Evolutionary conservation across 2,797 vertebrate species (phyloP), one percentile per base, ranked within the genome.

Genomic region (Chromis chromis): DNA sequence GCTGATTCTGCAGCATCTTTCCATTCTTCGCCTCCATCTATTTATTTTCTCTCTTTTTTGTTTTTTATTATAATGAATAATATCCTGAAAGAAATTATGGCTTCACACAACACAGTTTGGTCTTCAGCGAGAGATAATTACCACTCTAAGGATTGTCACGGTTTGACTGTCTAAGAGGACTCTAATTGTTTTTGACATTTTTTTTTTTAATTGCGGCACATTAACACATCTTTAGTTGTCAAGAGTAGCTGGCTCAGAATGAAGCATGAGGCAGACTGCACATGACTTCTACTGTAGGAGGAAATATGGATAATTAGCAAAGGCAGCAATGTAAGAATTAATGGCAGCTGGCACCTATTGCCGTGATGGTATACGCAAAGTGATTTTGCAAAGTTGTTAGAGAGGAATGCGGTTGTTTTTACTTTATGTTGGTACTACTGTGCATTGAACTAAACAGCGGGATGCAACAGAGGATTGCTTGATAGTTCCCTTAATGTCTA

Each of bases 141-240:
- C 68, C 54, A 67, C 66, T 68, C 55, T 81, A 61, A 88, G 70
- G 66, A 81, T 64, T 83, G 81, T 86, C 81, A 78, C 49, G 42
- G 81, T 79, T 86, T 87, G 74, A 76, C 72, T 87, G 74, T 87
- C 79, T 82, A 76, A 87, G 76, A 86, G 74, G 66, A 76, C 76
- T 76, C 63, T 88, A 87, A 86, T 90, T 87, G 83, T 90, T 92
- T 87, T 77, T 83, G 55, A 71, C 50, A 39, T 71, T 80, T 79
- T 53, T 85, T 72, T 76, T 74, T 84, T 78, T 74, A 70, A 85
- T 86, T 84, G 77, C 73, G 58, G 33, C 67, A 82, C 76, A 87
- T 89, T 85, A 74, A 86, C 76, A 85, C 53, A 83, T 85, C 78
- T 82, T 66, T 64, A 83, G 73, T 70, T 86, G 79, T 79, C 78